Percentiles rank a stretch among this genome's conserved stretches.
phyloP scores from a whole-genome alignment of 1,140 invertebrate species.

The Calephelis nemesis region DNA sequence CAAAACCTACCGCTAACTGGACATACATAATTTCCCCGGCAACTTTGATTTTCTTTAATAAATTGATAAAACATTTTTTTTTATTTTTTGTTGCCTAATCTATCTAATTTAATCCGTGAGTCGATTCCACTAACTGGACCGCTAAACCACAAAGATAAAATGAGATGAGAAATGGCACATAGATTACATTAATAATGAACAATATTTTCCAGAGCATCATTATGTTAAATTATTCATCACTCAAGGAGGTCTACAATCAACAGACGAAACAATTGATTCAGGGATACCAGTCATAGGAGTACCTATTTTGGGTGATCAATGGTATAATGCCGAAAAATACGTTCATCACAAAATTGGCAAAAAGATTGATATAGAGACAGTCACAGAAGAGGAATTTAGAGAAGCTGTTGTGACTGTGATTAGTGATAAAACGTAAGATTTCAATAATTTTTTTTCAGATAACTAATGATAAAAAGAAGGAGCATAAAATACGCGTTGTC shows the following conservation, averaged over 20 bases:
- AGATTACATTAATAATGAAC: too few species aligned
- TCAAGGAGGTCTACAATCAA: constrained; percentile 81
- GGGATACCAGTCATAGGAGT: constrained; percentile 80
- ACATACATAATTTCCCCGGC: too few species aligned
- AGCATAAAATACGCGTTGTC: too few species aligned
- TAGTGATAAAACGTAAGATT: constrained; percentile 35
- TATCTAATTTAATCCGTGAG: too few species aligned
- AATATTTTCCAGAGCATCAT: constrained; percentile 47
- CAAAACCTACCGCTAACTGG: too few species aligned
- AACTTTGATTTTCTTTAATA: too few species aligned
- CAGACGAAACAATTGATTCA: constrained; percentile 40
- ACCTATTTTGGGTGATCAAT: constrained; percentile 60
- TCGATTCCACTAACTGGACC: too few species aligned
- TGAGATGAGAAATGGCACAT: too few species aligned
- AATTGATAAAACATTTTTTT: too few species aligned
- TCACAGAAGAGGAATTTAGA: constrained; percentile 40
- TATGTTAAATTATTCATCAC: constrained; percentile 81
- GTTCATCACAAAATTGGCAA: constrained; percentile 42
- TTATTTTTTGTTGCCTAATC: too few species aligned
- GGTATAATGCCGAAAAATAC: constrained; percentile 21
- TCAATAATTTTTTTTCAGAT: background rate
- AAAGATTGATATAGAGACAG: constrained; percentile 31
- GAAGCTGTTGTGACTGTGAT: constrained; percentile 36
- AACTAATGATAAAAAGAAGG: background rate
- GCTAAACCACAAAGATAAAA: too few species aligned